Percentiles rank a stretch among this genome's conserved stretches.
Evolutionary conservation across 2,797 vertebrate species (phyloP).

Genomic region (Micromesistius poutassou): DNA sequence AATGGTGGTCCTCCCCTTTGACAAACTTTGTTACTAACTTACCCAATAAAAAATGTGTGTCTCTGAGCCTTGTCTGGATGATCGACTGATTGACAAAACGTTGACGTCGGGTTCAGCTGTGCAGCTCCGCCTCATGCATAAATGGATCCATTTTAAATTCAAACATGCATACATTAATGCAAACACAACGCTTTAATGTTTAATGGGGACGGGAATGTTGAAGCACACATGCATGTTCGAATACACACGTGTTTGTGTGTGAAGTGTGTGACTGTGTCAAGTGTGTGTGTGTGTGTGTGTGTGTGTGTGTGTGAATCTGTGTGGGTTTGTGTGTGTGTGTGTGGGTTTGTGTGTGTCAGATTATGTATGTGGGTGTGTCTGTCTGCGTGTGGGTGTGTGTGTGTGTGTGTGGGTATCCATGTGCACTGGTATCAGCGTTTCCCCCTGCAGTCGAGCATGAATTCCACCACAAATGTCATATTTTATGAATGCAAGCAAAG

Average conservation of each 20-base stretch:
- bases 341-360: neutral
- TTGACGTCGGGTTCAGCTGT: neutral
- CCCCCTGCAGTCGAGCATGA: neutral
- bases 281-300: neutral
- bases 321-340: neutral
- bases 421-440: neutral
- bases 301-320: neutral
- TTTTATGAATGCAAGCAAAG: conserved; percentile 8
- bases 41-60: neutral
- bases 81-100: no score
- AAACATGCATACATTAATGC: conserved; percentile 17
- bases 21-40: neutral
- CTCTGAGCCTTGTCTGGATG: neutral
- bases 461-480: conserved; percentile 8
- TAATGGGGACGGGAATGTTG: conserved; percentile 8
- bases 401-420: neutral
- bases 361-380: neutral
- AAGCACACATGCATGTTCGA: neutral
- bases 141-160: conserved; percentile 10
- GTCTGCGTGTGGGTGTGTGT: neutral
- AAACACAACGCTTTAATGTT: conserved; percentile 8
- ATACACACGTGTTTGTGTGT: conserved; percentile 4
- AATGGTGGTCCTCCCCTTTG: neutral
- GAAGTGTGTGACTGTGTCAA: neutral
- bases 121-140: conserved; percentile 1